Conservation (phyloP, 2,888 invertebrate genomes). For the Acronicta psi region DNA sequence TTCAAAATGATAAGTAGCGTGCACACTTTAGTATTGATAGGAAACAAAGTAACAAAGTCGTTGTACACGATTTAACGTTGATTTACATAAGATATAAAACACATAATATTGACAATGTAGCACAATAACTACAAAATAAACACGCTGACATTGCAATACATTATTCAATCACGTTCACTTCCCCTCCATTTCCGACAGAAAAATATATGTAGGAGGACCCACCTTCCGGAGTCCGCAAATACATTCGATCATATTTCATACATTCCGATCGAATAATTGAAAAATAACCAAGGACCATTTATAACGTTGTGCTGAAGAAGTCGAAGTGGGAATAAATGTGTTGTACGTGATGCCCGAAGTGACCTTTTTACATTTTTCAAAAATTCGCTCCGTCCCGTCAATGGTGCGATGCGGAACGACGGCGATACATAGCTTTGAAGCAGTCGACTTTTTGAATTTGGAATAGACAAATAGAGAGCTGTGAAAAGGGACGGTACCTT, state of each 20-base stretch:
- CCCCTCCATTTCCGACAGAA: conserved; percentile 28
- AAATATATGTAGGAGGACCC: conserved; percentile 38
- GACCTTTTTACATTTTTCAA: conserved; percentile 89
- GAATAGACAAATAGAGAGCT: conserved; percentile 22
- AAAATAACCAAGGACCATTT: conserved; percentile 70
- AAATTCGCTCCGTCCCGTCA: conserved; percentile 84
- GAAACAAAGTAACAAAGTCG: not conserved
- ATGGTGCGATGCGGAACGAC: conserved; percentile 59
- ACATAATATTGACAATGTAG: not conserved
- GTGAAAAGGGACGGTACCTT: not conserved
- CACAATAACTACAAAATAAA: not conserved
- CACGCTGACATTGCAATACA: conserved; percentile 20
- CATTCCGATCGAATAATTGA: conserved; percentile 66
- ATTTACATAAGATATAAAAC: not conserved
- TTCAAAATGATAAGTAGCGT: not conserved
- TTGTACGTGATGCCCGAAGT: conserved; percentile 79
- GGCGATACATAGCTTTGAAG: conserved; percentile 63
- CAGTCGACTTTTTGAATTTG: conserved; percentile 54
- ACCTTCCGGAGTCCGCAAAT: conserved; percentile 26
- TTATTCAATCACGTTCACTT: conserved; percentile 32
- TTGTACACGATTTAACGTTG: not conserved
- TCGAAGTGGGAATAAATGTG: conserved; percentile 83
- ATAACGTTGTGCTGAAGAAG: conserved; percentile 71
- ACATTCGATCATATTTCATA: conserved; percentile 53
- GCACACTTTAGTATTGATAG: not conserved